These are phyloP conservation scores for Sebastes reedi DNA, from an alignment of 2,797 vertebrate genomes.

Conservation along the genomic window DNA sequence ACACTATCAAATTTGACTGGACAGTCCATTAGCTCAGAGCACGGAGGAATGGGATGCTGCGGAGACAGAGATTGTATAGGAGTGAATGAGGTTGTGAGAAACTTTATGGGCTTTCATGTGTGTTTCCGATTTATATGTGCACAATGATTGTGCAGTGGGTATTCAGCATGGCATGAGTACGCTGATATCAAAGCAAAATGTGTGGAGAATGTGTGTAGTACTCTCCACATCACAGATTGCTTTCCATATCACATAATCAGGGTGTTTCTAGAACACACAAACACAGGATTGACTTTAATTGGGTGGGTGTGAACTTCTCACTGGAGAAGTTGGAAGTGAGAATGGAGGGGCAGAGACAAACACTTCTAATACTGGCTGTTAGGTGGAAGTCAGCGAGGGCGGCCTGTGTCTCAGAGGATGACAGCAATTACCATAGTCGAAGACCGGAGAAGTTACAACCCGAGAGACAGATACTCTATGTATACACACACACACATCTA, in stretches of 20 bases:
- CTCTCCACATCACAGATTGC: neutral
- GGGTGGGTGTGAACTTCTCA: slow-evolving; percentile 41
- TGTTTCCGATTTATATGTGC: neutral
- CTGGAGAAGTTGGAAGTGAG: slow-evolving; percentile 28
- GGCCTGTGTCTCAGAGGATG: slow-evolving; percentile 30
- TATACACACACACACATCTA: neutral
- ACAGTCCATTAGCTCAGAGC: slow-evolving; percentile 53
- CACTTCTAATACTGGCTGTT: slow-evolving; percentile 1
- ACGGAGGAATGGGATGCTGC: slow-evolving; percentile 9
- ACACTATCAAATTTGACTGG: slow-evolving; percentile 35
- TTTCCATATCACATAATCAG: slow-evolving; percentile 51
- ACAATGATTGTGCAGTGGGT: neutral
- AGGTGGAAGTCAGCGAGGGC: slow-evolving; percentile 5
- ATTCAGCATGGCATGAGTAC: neutral
- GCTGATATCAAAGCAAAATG: slow-evolving; percentile 24
- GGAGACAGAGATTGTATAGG: slow-evolving; percentile 32
- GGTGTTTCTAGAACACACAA: slow-evolving; percentile 42
- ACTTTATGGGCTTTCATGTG: neutral
- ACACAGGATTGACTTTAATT: slow-evolving; percentile 52
- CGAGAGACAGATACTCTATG: neutral
- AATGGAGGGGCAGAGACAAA: slow-evolving; percentile 15
- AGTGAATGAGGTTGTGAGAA: slow-evolving; percentile 38
- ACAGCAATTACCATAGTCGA: slow-evolving; percentile 50
- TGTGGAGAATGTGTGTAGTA: neutral
- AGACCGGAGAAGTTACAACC: neutral